phyloP scores from a whole-genome alignment of 2,797 vertebrate genomes.

The Podarcis siculus region DNA sequence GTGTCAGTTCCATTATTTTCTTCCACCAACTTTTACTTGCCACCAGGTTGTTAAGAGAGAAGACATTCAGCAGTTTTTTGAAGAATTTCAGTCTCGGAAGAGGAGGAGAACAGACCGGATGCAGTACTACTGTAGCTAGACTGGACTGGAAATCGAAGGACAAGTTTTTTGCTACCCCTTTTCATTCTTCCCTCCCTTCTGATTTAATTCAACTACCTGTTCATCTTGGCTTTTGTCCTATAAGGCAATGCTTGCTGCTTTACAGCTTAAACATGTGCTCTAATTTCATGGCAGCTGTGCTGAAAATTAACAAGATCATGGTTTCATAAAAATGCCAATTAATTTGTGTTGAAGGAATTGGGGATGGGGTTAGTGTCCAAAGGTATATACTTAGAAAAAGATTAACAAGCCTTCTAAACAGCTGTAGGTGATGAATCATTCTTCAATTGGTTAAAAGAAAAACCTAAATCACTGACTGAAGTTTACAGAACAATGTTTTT shows the following conservation, averaged over 20 bases:
- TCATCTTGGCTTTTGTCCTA: constrained; percentile 36
- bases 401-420: neutral
- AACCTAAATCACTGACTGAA: accelerated
- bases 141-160: constrained; percentile 26
- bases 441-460: neutral
- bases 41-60: constrained; percentile 83
- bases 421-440: neutral
- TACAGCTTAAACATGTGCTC: constrained; percentile 9
- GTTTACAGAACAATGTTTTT: neutral
- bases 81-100: constrained; percentile 85
- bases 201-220: constrained; percentile 15
- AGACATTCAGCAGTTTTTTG: constrained; percentile 85
- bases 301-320: constrained; percentile 20
- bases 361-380: neutral
- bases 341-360: neutral
- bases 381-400: neutral
- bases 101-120: constrained; percentile 78
- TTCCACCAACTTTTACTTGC: neutral
- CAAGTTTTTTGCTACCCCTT: constrained; percentile 3
- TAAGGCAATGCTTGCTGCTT: constrained; percentile 18
- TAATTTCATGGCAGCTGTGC: constrained; percentile 16
- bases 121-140: constrained; percentile 85
- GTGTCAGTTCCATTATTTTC: constrained; percentile 2
- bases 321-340: constrained; percentile 34
- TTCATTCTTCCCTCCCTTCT: constrained; percentile 34